Evolutionary conservation across 2,888 invertebrate species (phyloP), one percentile per base, ranked within the genome.

Genomic region (Gnatocerus cornutus): DNA sequence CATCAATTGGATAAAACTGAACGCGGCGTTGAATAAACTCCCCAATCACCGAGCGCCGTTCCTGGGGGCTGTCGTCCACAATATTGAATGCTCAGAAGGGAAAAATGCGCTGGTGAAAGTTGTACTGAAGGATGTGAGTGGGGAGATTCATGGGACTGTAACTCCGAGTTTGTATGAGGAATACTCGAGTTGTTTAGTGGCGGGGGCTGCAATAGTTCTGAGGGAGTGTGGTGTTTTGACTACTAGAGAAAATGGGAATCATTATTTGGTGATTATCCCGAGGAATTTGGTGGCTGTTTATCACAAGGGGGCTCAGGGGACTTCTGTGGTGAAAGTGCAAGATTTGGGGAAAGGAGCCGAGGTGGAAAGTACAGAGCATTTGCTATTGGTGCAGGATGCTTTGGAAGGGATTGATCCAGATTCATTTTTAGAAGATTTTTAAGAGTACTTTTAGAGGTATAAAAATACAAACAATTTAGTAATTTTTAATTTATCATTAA

Each of bases 211-310:
- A 5, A 62, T 83, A 46, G 78, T 82, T 39, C 68, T 83, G 33
- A 78, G 74, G 68, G 78, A 81, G 30, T 77, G 80, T 63, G 78
- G 81, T 5, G 81, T 83, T 0, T 68, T 83, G 10, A 76, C 76
- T 48, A 77, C 75, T 5, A 63, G 68, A 21, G 68, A 72, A 39
- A 74, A 68, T 53, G 76, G 78, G 13, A 79, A 78, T 62, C 77
- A 79, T 68, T 79, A 79, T 71, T 65, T 83, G 21, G 79, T 77
- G 7, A 80, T 83, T 48, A 82, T 80, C 3, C 61, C 75, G 14
- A 80, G 82, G 58, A 83, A 81, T 76, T 73, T 83, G 30, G 59
- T 82, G 14, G 64, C 76, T 9, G 80, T 83, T 62, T 83, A 83
- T 55, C 72, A 58, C 59, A 53, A 69, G n/a, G 52, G 68, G 27